These are phyloP conservation scores for Phalangium opilio DNA, from an alignment of 2,888 invertebrate species.

Conservation along the genomic window DNA sequence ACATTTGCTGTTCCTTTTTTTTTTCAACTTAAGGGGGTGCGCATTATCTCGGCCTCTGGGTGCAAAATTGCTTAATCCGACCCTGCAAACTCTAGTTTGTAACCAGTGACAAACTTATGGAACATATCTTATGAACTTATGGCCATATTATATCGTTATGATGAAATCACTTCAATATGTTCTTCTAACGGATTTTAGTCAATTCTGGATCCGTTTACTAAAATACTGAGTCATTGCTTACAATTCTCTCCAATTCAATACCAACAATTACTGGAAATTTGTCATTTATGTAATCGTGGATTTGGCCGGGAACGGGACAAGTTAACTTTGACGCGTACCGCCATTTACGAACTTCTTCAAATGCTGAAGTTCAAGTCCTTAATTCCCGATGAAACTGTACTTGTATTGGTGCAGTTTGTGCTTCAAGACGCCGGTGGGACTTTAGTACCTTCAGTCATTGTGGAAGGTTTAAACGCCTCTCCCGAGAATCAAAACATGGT, in stretches of 20 bases:
- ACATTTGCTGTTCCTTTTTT: no score
- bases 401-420: slow-evolving; percentile 55
- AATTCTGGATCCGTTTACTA: slow-evolving; percentile 86
- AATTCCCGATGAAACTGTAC: slow-evolving; percentile 84
- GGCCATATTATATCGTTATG: no score
- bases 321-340: slow-evolving; percentile 71
- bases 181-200: no score
- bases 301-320: slow-evolving; percentile 89
- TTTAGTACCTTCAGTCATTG: slow-evolving; percentile 56
- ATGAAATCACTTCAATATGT: no score
- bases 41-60: no score
- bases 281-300: slow-evolving; percentile 73
- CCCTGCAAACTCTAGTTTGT: no score
- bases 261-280: slow-evolving; percentile 59
- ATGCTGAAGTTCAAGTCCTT: slow-evolving; percentile 88
- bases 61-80: no score
- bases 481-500: slow-evolving; percentile 11
- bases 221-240: slow-evolving; percentile 79
- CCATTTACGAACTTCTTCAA: slow-evolving; percentile 86
- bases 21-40: no score
- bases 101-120: no score
- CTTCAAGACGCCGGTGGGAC: slow-evolving; percentile 69
- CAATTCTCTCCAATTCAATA: slow-evolving; percentile 66
- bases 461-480: slow-evolving; percentile 39
- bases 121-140: no score